phyloP scores from a whole-genome alignment of 2,797 vertebrate species.

The Fratercula arctica region DNA sequence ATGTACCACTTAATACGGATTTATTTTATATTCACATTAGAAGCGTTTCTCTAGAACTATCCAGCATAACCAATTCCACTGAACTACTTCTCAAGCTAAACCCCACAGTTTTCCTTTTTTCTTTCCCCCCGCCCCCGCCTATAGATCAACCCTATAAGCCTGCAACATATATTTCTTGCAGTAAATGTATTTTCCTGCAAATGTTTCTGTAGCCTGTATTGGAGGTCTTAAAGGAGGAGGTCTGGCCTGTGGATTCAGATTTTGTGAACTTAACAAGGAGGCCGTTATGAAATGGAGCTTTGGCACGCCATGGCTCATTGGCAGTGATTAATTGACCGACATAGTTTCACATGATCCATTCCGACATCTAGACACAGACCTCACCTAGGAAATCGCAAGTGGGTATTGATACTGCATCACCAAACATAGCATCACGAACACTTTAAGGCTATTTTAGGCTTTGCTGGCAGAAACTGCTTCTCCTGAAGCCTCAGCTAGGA shows the following conservation, averaged over 20 bases:
- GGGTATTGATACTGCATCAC: background rate
- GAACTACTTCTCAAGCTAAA: background rate
- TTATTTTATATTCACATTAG: background rate
- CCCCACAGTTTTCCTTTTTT: background rate
- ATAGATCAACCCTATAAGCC: background rate
- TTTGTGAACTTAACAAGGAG: slow-evolving; percentile 48
- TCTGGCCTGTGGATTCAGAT: slow-evolving; percentile 18
- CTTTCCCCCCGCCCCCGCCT: background rate
- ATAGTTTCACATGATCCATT: slow-evolving; percentile 83
- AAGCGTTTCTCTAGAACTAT: background rate
- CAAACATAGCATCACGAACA: background rate
- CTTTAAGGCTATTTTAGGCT: background rate
- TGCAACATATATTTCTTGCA: background rate
- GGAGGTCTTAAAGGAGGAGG: slow-evolving; percentile 18
- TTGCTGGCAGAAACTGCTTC: background rate
- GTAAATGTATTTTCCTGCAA: slow-evolving; percentile 15
- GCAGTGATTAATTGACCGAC: slow-evolving; percentile 83
- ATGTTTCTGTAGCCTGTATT: background rate
- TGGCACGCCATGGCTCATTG: slow-evolving; percentile 84
- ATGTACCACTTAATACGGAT: background rate
- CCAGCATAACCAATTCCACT: background rate
- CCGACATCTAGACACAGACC: slow-evolving; percentile 73
- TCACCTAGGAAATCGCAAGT: slow-evolving; percentile 78
- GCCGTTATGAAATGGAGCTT: slow-evolving; percentile 71
- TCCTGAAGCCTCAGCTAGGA: background rate